phyloP scores from a whole-genome alignment of 1,140 invertebrate genomes.

The Dryas iulia region DNA sequence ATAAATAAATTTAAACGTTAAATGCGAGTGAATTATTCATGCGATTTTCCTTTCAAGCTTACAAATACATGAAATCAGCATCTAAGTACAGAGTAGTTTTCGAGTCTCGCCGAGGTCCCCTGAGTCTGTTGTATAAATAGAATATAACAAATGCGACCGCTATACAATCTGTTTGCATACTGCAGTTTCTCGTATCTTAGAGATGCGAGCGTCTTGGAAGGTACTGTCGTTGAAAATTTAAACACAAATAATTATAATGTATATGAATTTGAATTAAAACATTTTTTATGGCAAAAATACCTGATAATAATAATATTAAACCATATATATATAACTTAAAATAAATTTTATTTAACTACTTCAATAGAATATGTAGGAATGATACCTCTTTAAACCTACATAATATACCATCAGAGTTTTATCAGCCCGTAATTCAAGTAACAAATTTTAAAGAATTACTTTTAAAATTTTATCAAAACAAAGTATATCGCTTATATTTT shows the following conservation, averaged over 20 bases:
- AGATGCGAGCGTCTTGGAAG: neutral
- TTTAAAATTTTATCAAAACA: no score
- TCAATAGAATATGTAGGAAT: no score
- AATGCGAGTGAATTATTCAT: neutral
- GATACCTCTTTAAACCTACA: no score
- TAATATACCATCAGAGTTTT: no score
- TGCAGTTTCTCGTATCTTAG: neutral
- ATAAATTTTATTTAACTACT: no score
- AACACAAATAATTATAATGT: neutral
- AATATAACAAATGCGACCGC: slow-evolving; percentile 6
- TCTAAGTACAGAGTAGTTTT: slow-evolving; percentile 3
- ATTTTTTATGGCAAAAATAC: no score
- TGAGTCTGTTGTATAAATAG: slow-evolving; percentile 3
- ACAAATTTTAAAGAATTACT: no score
- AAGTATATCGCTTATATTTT: no score
- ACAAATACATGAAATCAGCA: neutral
- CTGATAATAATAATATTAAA: no score
- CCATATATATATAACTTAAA: no score
- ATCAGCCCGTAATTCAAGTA: no score
- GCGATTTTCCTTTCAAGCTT: neutral
- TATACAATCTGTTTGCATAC: slow-evolving; percentile 6
- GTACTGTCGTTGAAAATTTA: neutral
- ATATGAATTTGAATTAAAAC: neutral
- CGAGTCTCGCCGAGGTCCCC: slow-evolving; percentile 1
- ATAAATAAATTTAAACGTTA: neutral